phyloP scores from a whole-genome alignment of 2,888 invertebrate species.

The Lasioglossum vierecki region DNA sequence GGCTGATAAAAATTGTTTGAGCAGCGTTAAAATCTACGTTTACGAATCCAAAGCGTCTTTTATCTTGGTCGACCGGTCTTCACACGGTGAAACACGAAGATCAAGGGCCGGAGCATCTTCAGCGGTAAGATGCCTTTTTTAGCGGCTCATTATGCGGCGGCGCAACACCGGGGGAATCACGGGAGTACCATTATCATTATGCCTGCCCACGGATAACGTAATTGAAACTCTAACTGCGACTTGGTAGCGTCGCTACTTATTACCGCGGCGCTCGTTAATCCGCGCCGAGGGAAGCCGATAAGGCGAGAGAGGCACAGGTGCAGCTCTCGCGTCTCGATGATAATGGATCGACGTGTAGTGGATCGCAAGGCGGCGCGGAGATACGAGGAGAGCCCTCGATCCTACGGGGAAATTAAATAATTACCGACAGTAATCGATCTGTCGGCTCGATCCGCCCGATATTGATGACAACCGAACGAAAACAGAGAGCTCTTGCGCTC shows the following conservation, averaged over 20 bases:
- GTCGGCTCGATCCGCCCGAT: conserved; percentile 38
- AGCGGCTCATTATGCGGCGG: conserved; percentile 15
- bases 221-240: conserved; percentile 38
- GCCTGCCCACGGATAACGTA: conserved; percentile 51
- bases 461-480: conserved; percentile 49
- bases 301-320: conserved; percentile 42
- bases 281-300: conserved; percentile 38
- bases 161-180: not conserved
- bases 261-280: conserved; percentile 51
- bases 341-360: conserved; percentile 39
- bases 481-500: conserved; percentile 37
- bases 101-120: not conserved
- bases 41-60: not conserved
- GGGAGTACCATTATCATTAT: conserved; percentile 35
- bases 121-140: not conserved
- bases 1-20: not conserved
- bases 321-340: conserved; percentile 5
- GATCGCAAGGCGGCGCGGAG: not conserved
- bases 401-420: conserved; percentile 56
- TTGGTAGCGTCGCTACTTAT: conserved; percentile 46
- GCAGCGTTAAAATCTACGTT: not conserved
- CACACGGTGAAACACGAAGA: not conserved
- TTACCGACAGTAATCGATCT: conserved; percentile 61
- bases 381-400: conserved; percentile 22
- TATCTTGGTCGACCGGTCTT: not conserved